A percentile compares a stretch with the other conserved stretches of the same genome.
Conservation (phyloP, 2,797 vertebrate species). For the Paratrypauchen microcephalus region DNA sequence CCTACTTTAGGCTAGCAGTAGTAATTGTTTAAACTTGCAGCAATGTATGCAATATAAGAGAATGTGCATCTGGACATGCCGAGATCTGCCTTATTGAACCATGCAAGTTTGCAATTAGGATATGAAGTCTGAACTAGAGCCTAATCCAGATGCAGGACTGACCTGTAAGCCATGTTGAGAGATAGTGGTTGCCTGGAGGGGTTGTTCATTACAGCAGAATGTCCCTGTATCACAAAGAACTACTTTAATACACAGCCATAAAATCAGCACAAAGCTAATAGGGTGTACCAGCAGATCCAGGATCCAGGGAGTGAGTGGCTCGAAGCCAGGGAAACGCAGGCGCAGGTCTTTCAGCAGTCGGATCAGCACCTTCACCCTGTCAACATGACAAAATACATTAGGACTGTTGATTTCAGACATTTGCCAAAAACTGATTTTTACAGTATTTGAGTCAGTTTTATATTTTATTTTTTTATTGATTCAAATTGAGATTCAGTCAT, state of each 20-base stretch:
- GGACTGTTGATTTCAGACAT: neutral
- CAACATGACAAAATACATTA: neutral
- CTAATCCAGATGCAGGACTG: neutral
- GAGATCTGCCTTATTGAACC: too few relatives aligned
- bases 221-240: conserved; percentile 75
- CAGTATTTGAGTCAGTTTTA: neutral
- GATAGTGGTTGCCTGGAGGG: conserved; percentile 93
- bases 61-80: too few relatives aligned
- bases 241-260: neutral
- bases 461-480: neutral
- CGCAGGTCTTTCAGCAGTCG: conserved; percentile 91
- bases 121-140: too few relatives aligned
- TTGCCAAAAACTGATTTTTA: too few relatives aligned
- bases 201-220: conserved; percentile 98
- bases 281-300: conserved; percentile 87
- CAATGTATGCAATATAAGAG: too few relatives aligned
- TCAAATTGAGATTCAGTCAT: too few relatives aligned
- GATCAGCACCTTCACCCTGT: conserved; percentile 94
- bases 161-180: conserved; percentile 94
- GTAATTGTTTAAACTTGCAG: too few relatives aligned
- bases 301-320: conserved; percentile 96
- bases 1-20: too few relatives aligned
- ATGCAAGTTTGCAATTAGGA: too few relatives aligned
- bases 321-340: conserved; percentile 90
- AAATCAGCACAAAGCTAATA: neutral